Evolutionary conservation across 37 sponge, comb jelly and placozoan genomes (phyloP), one percentile per base, ranked within the genome.

Genomic region (Petrosia ficiformis): DNA sequence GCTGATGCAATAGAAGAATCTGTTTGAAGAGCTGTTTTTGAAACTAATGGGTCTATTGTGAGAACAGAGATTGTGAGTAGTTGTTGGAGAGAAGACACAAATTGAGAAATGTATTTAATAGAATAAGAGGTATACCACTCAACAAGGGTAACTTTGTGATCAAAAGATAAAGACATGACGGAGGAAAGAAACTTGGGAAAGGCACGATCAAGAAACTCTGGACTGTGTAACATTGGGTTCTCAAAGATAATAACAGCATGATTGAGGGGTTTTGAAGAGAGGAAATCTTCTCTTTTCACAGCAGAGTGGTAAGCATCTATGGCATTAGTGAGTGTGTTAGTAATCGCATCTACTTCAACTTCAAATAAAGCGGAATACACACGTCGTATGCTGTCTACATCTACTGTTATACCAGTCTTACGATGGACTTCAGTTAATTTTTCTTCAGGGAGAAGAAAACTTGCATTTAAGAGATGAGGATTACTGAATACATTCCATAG

Each of bases 181-280:
- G 58, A 68, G 8, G 72, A 60, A 14, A 86, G 75, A 24, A 96
- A 57, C 42, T 75, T 73, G 2, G 90, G 87, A 22, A 79, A 90
- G 3, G 82, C 82, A 4, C 39, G 66, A 28, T 79, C 81, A 28
- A 93, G 56, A 42, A 86, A 92, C 82, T 93, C 90, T 10, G 96
- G 96, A 56, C 90, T 89, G 31, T 68, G 71, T 3, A 96, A 75
- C 29, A 84, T 65, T 0, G 96, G 96, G 74, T 89, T 93, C 35
- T 93, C 87, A 54, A 95, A 33, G 29, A 90, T 61, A 8, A 85
- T 73, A 14, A 91, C 80, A 54, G 81, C 68, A 60, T 91, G 89
- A 39, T 86, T 86, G 28, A 90, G 76, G 22, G 41, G 65, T 21
- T 66, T 39, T 21, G 56, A 40, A 0, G 19, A 10, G 54, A 70